Conservation (phyloP, 2,797 vertebrate genomes). For the Tinamus major region DNA sequence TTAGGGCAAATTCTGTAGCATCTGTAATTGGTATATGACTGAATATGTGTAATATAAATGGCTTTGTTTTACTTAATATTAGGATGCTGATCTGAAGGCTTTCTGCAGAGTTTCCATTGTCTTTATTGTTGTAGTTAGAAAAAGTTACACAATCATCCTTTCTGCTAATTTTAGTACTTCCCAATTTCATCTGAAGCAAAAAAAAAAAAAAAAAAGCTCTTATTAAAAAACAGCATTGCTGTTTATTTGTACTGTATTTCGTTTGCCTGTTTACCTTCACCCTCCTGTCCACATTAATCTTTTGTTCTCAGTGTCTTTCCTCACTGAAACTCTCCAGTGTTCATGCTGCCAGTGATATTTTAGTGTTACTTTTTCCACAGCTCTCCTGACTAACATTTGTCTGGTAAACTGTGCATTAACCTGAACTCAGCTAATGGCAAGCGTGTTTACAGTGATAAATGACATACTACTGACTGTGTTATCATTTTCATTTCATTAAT, state of each 20-base stretch:
- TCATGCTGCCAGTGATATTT: background rate
- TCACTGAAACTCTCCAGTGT: background rate
- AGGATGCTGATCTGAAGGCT: background rate
- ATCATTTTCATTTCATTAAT: background rate
- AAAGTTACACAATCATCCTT: background rate
- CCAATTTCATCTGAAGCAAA: background rate
- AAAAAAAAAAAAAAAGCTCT: background rate
- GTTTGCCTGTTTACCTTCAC: accelerated
- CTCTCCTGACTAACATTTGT: background rate
- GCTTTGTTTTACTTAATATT: background rate
- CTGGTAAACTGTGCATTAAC: background rate
- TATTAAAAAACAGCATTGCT: background rate
- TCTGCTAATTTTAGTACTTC: background rate
- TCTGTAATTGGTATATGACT: background rate
- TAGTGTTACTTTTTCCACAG: background rate
- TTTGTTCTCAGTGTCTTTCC: background rate
- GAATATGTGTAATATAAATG: background rate
- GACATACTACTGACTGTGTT: background rate
- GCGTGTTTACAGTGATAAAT: background rate
- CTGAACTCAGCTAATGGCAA: background rate
- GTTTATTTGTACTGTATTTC: background rate
- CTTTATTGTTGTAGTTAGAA: background rate
- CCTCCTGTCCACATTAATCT: background rate
- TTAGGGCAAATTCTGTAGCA: background rate
- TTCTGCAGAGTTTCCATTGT: background rate